Conservation (phyloP, 2,797 vertebrate species). For the Eurystomus glaucurus region DNA sequence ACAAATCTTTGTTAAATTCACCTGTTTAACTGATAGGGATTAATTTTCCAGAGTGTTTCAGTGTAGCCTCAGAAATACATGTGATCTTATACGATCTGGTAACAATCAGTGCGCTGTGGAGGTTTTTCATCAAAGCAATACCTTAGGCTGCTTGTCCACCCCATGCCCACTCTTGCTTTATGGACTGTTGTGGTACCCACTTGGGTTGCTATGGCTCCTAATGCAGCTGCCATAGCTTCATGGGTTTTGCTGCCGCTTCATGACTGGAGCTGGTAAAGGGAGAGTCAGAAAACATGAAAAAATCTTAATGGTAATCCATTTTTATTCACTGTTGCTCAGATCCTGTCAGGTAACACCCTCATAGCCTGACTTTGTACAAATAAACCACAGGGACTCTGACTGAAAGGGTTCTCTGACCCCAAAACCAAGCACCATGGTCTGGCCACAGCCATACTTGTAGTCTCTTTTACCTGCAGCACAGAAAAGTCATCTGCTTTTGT, state of each 20-base stretch:
- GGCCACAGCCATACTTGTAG: neutral
- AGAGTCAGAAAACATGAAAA: neutral
- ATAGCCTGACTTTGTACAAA: neutral
- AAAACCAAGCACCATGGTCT: accelerated
- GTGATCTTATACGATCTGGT: neutral
- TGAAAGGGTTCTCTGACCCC: neutral
- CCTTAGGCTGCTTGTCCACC: neutral
- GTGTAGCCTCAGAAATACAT: neutral
- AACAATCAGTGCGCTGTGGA: neutral
- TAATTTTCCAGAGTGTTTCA: neutral
- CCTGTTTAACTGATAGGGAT: neutral
- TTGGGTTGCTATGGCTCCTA: neutral
- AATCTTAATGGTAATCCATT: neutral
- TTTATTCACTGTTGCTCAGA: neutral
- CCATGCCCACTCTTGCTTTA: accelerated
- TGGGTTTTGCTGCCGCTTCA: neutral
- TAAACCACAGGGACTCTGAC: neutral
- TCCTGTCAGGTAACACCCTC: neutral
- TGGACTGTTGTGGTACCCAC: neutral
- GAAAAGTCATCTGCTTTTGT: neutral
- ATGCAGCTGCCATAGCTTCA: neutral
- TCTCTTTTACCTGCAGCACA: neutral
- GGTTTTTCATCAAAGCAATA: neutral
- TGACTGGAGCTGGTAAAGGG: neutral
- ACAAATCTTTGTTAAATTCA: neutral